phyloP scores from a whole-genome alignment of 2,113 vertebrate genomes.

The Platichthys stellatus region DNA sequence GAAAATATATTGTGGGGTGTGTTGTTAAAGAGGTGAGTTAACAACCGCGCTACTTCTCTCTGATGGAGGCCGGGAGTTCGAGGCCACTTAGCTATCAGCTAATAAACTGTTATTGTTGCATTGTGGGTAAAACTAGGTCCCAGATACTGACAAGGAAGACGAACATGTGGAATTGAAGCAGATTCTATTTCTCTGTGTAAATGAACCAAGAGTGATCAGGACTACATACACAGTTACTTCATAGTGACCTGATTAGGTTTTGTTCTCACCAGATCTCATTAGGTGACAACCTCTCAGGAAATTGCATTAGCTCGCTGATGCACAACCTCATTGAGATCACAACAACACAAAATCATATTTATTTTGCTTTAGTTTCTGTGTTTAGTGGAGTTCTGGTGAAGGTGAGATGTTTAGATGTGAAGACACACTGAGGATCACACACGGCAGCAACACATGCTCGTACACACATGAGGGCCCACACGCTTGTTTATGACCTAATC shows the following conservation, averaged over 20 bases:
- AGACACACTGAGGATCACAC: neutral
- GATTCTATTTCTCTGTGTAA: neutral
- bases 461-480: neutral
- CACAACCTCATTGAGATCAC: neutral
- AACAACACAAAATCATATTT: neutral
- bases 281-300: conserved; percentile 29
- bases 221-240: neutral
- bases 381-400: neutral
- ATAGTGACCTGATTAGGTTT: conserved; percentile 54
- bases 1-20: neutral
- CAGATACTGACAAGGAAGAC: neutral
- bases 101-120: neutral
- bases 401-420: neutral
- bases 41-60: neutral
- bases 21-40: neutral
- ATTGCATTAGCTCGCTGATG: conserved; percentile 9
- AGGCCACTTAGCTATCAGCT: too few species aligned
- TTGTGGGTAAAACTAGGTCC: neutral
- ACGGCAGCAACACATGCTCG: neutral
- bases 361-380: neutral
- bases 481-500: conserved; percentile 4
- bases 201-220: neutral
- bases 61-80: too few species aligned
- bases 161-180: neutral
- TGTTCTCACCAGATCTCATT: conserved; percentile 35